A percentile compares a stretch with the other conserved stretches of the same genome.
These are phyloP conservation scores for Noctua comes DNA, from an alignment of 2,888 invertebrate genomes.

Conservation along the genomic window DNA sequence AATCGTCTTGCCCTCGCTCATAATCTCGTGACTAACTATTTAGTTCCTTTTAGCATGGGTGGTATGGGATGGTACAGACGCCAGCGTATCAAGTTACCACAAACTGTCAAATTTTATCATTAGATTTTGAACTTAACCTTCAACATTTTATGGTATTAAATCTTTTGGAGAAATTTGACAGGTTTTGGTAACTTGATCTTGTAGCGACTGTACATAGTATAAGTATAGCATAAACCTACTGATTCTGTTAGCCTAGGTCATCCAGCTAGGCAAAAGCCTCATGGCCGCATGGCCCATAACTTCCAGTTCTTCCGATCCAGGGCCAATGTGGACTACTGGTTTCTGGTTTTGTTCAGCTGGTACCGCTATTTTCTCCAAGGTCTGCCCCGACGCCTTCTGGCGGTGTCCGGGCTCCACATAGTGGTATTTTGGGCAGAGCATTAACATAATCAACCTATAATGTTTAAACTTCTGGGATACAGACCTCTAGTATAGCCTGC, in stretches of 20 bases:
- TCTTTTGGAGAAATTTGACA: too few species aligned
- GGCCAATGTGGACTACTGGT: neutral
- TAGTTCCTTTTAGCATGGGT: slow-evolving; percentile 6
- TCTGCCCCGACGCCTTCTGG: neutral
- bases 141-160: too few species aligned
- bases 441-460: neutral
- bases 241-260: neutral
- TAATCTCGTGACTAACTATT: slow-evolving; percentile 12
- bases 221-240: neutral
- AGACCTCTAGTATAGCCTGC: neutral
- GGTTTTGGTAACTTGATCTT: too few species aligned
- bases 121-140: too few species aligned
- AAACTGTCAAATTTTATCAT: too few species aligned
- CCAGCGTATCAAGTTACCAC: too few species aligned
- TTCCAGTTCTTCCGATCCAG: neutral
- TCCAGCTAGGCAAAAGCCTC: neutral
- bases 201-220: neutral
- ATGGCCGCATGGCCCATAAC: neutral
- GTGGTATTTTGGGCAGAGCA: neutral
- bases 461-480: neutral
- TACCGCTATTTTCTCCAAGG: neutral
- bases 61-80: neutral
- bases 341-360: neutral
- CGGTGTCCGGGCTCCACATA: neutral
- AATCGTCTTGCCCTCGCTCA: slow-evolving; percentile 39